Conservation (phyloP, 2,113 vertebrate genomes). For the Neogobius melanostomus region DNA sequence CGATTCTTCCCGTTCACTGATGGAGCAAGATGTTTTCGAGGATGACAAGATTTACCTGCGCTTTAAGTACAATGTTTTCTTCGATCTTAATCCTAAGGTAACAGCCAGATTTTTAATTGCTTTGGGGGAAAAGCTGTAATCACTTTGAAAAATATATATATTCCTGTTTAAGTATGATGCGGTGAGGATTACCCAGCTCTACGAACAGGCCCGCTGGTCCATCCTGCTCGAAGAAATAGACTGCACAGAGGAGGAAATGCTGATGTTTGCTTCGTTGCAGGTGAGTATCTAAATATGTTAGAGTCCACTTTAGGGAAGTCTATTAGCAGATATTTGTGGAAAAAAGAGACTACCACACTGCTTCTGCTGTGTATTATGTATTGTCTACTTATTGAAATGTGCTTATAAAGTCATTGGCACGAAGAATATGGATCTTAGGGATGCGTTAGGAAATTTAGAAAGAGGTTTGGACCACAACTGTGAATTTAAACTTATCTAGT, state of each 20-base stretch:
- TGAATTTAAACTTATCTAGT: no score
- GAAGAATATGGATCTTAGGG: no score
- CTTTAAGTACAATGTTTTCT: constrained; percentile 98
- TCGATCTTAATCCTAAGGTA: constrained; percentile 98
- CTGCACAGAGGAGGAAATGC: constrained; percentile 97
- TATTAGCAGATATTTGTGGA: no score
- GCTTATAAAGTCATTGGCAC: no score
- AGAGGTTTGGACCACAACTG: no score
- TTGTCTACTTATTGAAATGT: no score
- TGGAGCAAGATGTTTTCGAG: constrained; percentile 91
- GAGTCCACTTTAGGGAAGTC: background rate
- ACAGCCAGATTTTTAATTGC: constrained; percentile 1
- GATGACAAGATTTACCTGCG: constrained; percentile 88
- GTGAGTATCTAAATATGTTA: constrained; percentile 56
- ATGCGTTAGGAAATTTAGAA: no score
- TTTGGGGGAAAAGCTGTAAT: background rate
- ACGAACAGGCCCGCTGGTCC: constrained; percentile 95
- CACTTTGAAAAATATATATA: background rate
- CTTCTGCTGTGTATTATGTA: no score
- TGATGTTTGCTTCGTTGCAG: constrained; percentile 97
- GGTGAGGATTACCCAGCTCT: constrained; percentile 93
- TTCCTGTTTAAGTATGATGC: constrained; percentile 84
- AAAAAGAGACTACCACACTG: no score
- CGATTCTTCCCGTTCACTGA: constrained; percentile 93
- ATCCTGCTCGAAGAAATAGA: constrained; percentile 95